Evolutionary conservation across 2,888 invertebrate genomes (phyloP).

Genomic region (Rotaria socialis): DNA sequence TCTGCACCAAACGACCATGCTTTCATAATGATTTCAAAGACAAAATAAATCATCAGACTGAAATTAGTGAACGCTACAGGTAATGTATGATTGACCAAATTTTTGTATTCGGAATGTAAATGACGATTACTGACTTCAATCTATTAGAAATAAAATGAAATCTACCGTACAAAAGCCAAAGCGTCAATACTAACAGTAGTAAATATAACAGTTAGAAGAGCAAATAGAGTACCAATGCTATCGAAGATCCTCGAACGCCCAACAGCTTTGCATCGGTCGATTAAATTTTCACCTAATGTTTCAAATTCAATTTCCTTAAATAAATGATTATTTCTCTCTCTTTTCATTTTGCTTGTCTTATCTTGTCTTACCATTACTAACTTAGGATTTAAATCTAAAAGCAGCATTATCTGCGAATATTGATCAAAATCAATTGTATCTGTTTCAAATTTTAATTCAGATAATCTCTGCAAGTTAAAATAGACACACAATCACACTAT

Average conservation of each 20-base stretch:
- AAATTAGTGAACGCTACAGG: not conserved
- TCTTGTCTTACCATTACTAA: not conserved
- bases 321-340: not conserved
- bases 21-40: not conserved
- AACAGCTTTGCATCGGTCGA: not conserved
- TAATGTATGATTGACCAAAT: not conserved
- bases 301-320: not conserved
- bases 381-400: conserved; percentile 14
- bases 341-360: not conserved
- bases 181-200: not conserved
- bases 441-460: not conserved
- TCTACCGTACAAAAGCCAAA: not conserved
- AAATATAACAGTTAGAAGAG: not conserved
- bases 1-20: conserved; percentile 2
- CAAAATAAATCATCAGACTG: not conserved
- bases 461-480: not conserved
- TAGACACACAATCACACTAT: not conserved
- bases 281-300: not conserved
- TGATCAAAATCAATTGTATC: not conserved
- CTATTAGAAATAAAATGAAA: not conserved
- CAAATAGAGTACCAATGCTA: not conserved
- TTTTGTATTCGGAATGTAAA: not conserved
- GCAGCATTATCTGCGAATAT: not conserved
- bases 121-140: conserved; percentile 4
- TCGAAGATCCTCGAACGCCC: not conserved